Base-by-base conservation (phyloP, 2,888 invertebrate genomes). In the Pandemis heparana region DNA sequence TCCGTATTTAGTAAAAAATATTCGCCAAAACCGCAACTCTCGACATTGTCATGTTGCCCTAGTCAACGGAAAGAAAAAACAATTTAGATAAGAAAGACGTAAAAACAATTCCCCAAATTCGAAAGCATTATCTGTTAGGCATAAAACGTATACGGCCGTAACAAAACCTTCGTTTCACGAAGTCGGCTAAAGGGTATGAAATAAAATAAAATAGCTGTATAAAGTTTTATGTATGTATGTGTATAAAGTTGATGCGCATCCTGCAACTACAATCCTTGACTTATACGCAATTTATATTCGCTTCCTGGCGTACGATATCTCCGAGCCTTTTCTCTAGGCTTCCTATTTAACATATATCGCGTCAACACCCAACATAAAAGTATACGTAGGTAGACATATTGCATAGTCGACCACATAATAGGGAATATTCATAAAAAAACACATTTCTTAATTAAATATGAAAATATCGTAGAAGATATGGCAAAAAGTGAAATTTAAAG, bases 201-300 rank as follows among this genome's bases (percentile, higher is more conserved):
- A 70, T 74, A 74, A 70, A 70, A 74, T 74, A 70, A 70, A 70
- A 64, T 69, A 65, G 65, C 51, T 38, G 60, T 53, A 70, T 74
- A 74, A 73, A 73, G 48, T 73, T 32, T 32, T 32, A 32, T 32
- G 23, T 32, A 32, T 32, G 23, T 32, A 32, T 32, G 23, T 32
- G 60, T 53, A 70, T 74, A 74, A 12, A 43, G 12, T 43, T 65
- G 69, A 74, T 74, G 73, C 64, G 63, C 76, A 76, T 75, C 77
- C 71, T 77, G 76, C 64, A 48, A 59, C 77, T 71, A 60, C 73
- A 74, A 75, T 75, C 73, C 77, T 78, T 78, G 76, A 76, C 71
- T 76, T 77, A 78, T 76, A 66, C 66, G 75, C 71, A 71, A 77
- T 78, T 78, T 77, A 76, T 78, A 78, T 78, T 78, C 77, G 73